Percentiles rank a stretch among this genome's conserved stretches.
Conservation (phyloP, 2,888 invertebrate genomes). For the Amphipyra berbera region DNA sequence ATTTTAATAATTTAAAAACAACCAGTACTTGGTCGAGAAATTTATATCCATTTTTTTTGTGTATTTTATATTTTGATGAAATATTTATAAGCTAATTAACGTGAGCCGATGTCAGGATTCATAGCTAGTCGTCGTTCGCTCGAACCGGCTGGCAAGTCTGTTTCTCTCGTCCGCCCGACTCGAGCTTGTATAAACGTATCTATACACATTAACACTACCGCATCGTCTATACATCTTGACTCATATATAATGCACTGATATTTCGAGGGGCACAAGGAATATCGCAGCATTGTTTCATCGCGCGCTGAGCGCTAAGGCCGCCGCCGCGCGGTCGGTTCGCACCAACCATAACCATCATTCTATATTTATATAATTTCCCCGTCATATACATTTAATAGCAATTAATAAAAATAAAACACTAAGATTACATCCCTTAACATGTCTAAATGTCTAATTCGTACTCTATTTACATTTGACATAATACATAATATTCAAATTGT, state of each 20-base stretch:
- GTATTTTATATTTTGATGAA: slow-evolving; percentile 90
- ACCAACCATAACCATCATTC: slow-evolving; percentile 59
- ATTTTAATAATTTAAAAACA: slow-evolving; percentile 90
- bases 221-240: slow-evolving; percentile 85
- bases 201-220: slow-evolving; percentile 87
- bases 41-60: slow-evolving; percentile 90
- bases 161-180: slow-evolving; percentile 78
- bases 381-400: slow-evolving; percentile 74
- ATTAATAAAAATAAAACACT: slow-evolving; percentile 83
- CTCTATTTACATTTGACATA: slow-evolving; percentile 86
- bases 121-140: slow-evolving; percentile 90
- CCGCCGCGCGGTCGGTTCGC: slow-evolving; percentile 69
- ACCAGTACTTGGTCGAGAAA: slow-evolving; percentile 90
- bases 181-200: slow-evolving; percentile 86
- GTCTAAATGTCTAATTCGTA: slow-evolving; percentile 86
- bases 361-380: slow-evolving; percentile 63
- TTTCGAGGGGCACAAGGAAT: slow-evolving; percentile 88
- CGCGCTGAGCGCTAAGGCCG: slow-evolving; percentile 66
- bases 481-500: slow-evolving; percentile 85
- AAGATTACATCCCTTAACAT: slow-evolving; percentile 84
- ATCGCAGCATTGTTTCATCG: slow-evolving; percentile 86
- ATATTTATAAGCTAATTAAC: slow-evolving; percentile 90
- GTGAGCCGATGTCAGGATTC: slow-evolving; percentile 90
- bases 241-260: slow-evolving; percentile 87
- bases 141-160: slow-evolving; percentile 84